These are phyloP conservation scores for Encarsia formosa DNA, from an alignment of 2,888 invertebrate species.

Conservation along the genomic window DNA sequence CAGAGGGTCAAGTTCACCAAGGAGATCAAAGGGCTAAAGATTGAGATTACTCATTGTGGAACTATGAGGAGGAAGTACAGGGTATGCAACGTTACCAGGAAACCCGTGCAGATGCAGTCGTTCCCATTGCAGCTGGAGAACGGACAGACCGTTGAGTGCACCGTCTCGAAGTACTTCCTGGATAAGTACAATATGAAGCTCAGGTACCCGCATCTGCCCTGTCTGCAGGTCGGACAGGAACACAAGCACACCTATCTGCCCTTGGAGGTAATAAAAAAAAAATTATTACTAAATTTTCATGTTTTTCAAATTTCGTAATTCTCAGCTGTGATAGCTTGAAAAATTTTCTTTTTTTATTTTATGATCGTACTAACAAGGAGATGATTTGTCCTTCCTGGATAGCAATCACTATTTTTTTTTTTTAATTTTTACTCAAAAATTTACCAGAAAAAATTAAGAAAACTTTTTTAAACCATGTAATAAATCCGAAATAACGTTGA, in stretches of 20 bases:
- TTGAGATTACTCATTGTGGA: conserved; percentile 99
- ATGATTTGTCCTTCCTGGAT: too few relatives aligned
- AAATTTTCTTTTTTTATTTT: too few relatives aligned
- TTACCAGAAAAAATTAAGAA: too few relatives aligned
- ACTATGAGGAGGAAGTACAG: conserved; percentile 98
- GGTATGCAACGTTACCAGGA: conserved; percentile 97
- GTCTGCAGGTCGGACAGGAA: conserved; percentile 99
- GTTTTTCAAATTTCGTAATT: too few relatives aligned
- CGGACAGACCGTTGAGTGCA: conserved; percentile 99
- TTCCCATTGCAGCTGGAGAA: conserved; percentile 98
- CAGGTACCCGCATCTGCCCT: conserved; percentile 96
- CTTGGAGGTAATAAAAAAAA: conserved; percentile 84
- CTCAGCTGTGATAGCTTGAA: too few relatives aligned
- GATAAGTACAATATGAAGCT: conserved; percentile 99
- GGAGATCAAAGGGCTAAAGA: conserved; percentile 99
- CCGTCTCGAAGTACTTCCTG: conserved; percentile 98
- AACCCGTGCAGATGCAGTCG: conserved; percentile 99
- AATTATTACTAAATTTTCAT: too few relatives aligned
- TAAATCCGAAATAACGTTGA: too few relatives aligned
- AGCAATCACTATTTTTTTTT: too few relatives aligned
- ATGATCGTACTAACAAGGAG: too few relatives aligned
- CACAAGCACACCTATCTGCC: conserved; percentile 99
- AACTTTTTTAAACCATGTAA: too few relatives aligned
- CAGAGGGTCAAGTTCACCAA: conserved; percentile 99
- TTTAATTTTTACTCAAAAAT: too few relatives aligned